These are phyloP conservation scores for Paramacrobiotus metropolitanus DNA, from an alignment of 1,140 invertebrate species.

Conservation along the genomic window DNA sequence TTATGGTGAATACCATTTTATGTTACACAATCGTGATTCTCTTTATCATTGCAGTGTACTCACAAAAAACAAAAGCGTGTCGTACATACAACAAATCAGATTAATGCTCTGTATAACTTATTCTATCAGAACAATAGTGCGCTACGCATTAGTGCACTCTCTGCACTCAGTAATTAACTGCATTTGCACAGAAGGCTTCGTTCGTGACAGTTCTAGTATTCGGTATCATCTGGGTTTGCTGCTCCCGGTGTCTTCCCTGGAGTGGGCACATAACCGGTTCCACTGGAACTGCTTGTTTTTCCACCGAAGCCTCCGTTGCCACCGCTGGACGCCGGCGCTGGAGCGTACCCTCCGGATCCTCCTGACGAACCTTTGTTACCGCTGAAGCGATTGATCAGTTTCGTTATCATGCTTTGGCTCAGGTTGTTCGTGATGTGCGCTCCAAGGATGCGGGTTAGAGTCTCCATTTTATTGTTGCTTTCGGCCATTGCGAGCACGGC, in stretches of 20 bases:
- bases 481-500: neutral
- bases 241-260: neutral
- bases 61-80: too few relatives aligned
- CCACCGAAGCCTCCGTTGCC: too few relatives aligned
- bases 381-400: neutral
- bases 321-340: neutral
- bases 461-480: neutral
- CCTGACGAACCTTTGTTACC: neutral
- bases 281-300: neutral
- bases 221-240: neutral
- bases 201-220: neutral
- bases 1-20: too few relatives aligned
- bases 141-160: too few relatives aligned
- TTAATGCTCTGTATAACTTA: too few relatives aligned
- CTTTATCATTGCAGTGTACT: too few relatives aligned
- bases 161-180: neutral
- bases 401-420: neutral
- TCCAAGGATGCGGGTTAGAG: neutral
- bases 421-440: neutral
- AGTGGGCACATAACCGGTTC: neutral
- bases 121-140: too few relatives aligned
- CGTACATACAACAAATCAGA: too few relatives aligned
- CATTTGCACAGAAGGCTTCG: neutral
- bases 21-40: too few relatives aligned
- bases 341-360: neutral